Evolutionary conservation across 2,113 vertebrate genomes (phyloP).

Genomic region (Lates calcarifer): DNA sequence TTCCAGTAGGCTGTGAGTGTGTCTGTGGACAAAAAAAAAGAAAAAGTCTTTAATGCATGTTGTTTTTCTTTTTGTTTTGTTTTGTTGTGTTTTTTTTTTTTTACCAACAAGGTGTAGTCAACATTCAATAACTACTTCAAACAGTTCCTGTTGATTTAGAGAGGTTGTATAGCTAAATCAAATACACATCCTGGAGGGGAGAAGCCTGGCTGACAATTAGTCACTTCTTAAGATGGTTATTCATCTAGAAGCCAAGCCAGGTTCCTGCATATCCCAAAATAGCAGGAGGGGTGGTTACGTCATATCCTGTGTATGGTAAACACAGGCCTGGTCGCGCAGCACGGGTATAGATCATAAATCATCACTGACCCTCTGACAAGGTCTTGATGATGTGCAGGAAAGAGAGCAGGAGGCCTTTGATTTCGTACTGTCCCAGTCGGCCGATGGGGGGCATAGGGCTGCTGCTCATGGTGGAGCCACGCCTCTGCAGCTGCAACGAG

Average conservation of each 20-base stretch:
- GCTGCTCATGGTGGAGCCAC: slow-evolving; percentile 85
- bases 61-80: background rate
- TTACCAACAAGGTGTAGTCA: background rate
- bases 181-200: background rate
- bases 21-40: slow-evolving; percentile 80
- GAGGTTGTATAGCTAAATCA: background rate
- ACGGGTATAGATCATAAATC: background rate
- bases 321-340: background rate
- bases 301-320: background rate
- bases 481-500: slow-evolving; percentile 71
- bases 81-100: background rate
- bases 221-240: background rate
- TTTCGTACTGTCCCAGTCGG: slow-evolving; percentile 92
- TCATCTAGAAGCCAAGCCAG: background rate
- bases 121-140: background rate
- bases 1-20: slow-evolving; percentile 94
- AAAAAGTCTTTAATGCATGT: background rate
- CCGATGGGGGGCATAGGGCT: slow-evolving; percentile 83
- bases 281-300: background rate
- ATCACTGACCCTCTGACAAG: slow-evolving; percentile 92
- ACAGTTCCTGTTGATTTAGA: background rate
- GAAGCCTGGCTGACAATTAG: background rate
- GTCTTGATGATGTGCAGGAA: slow-evolving; percentile 93
- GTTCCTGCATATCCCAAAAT: background rate
- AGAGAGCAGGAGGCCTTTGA: slow-evolving; percentile 92